These are phyloP conservation scores for Nudaria mundana DNA, from an alignment of 2,888 invertebrate species.

Conservation along the genomic window DNA sequence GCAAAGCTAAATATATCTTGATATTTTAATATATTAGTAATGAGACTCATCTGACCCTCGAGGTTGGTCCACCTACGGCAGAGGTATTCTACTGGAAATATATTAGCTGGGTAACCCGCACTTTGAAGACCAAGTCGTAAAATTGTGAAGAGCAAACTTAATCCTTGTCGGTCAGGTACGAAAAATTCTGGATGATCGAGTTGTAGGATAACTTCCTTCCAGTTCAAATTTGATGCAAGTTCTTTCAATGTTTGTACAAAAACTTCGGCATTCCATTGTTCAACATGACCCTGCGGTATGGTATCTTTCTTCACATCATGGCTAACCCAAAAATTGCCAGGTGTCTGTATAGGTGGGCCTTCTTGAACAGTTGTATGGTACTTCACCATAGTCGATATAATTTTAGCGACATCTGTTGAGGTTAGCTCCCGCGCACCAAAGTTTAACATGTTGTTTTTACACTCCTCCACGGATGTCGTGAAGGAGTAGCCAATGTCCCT, in stretches of 20 bases:
- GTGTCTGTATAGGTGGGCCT: slow-evolving; percentile 86
- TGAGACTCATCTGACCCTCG: slow-evolving; percentile 95
- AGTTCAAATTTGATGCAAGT: slow-evolving; percentile 90
- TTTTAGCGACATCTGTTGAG: slow-evolving; percentile 91
- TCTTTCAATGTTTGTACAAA: slow-evolving; percentile 96
- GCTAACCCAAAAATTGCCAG: slow-evolving; percentile 84
- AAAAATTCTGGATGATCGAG: slow-evolving; percentile 95
- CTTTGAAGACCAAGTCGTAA: slow-evolving; percentile 90
- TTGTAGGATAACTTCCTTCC: slow-evolving; percentile 96
- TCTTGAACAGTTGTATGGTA: slow-evolving; percentile 85
- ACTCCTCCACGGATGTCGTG: slow-evolving; percentile 92
- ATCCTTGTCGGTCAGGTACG: slow-evolving; percentile 92
- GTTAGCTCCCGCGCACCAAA: slow-evolving; percentile 91
- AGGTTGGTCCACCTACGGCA: slow-evolving; percentile 96
- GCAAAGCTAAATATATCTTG: slow-evolving; percentile 97
- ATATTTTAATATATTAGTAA: slow-evolving; percentile 92
- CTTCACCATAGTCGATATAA: slow-evolving; percentile 92
- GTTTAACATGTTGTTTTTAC: slow-evolving; percentile 91
- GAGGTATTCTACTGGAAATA: slow-evolving; percentile 93
- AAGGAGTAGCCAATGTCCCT: slow-evolving; percentile 96
- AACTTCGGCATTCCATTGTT: slow-evolving; percentile 96
- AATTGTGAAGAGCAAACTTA: slow-evolving; percentile 91
- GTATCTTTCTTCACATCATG: slow-evolving; percentile 80
- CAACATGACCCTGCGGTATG: slow-evolving; percentile 60
- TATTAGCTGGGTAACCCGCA: slow-evolving; percentile 85